phyloP scores from a whole-genome alignment of 2,113 vertebrate species.

The Xiphophorus maculatus region DNA sequence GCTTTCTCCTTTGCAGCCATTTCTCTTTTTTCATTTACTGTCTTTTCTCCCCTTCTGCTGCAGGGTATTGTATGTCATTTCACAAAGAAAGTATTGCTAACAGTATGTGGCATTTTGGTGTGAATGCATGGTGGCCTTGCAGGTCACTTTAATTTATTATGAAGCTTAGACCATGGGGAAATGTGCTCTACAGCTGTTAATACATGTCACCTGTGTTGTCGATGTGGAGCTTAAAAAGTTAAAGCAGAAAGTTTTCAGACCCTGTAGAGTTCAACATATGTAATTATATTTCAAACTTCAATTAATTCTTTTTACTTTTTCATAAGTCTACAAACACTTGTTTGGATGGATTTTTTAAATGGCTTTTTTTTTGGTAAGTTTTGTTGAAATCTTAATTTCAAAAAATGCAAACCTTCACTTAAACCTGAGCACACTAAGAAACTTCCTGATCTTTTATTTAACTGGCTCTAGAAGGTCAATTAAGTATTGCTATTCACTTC shows the following conservation, averaged over 20 bases:
- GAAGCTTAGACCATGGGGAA: slow-evolving; percentile 39
- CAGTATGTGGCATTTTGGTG: slow-evolving; percentile 46
- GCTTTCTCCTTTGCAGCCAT: slow-evolving; percentile 19
- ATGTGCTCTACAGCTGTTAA: slow-evolving; percentile 49
- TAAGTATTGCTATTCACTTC: background rate
- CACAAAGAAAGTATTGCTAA: slow-evolving; percentile 38
- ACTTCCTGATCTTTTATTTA: no score
- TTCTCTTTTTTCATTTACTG: slow-evolving; percentile 44
- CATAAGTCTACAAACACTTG: no score
- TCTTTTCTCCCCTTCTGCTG: slow-evolving; percentile 39
- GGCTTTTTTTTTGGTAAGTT: no score
- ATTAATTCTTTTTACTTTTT: no score
- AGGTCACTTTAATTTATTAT: slow-evolving; percentile 60
- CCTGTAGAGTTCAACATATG: background rate
- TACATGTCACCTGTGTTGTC: slow-evolving; percentile 41
- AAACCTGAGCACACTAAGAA: no score
- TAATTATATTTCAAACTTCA: background rate
- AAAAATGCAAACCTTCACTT: no score
- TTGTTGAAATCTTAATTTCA: no score
- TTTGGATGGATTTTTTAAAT: no score
- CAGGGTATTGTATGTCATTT: slow-evolving; percentile 52
- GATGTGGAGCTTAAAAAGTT: slow-evolving; percentile 23
- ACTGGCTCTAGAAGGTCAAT: no score
- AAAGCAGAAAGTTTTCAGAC: background rate
- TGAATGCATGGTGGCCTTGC: slow-evolving; percentile 45